phyloP scores from a whole-genome alignment of 2,888 invertebrate genomes.

The Cantharis rufa region DNA sequence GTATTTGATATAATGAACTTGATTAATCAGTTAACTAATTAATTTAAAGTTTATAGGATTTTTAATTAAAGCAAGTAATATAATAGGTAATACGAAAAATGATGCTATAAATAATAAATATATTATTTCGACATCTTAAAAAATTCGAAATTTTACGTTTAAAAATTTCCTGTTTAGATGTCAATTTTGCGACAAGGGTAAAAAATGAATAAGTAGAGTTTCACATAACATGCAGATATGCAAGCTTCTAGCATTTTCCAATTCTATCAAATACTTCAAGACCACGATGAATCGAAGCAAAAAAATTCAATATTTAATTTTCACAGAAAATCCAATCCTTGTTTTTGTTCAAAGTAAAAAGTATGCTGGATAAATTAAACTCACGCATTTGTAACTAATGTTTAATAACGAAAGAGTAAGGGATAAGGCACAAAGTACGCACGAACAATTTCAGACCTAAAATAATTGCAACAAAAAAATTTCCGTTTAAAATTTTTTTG shows the following conservation, averaged over 20 bases:
- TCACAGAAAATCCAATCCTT: background rate
- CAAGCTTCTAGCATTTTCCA: background rate
- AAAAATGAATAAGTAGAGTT: background rate
- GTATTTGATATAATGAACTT: background rate
- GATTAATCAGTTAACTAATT: background rate
- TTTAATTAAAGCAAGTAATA: background rate
- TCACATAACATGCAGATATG: background rate
- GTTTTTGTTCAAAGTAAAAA: background rate
- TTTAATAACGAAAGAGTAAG: background rate
- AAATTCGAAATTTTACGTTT: background rate
- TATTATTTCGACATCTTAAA: background rate
- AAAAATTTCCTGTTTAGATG: background rate
- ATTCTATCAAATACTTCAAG: background rate
- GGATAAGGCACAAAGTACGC: background rate
- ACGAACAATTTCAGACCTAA: no score
- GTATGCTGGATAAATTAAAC: background rate
- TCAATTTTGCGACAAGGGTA: background rate
- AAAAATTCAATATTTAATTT: background rate
- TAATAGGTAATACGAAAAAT: background rate
- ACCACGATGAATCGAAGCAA: background rate
- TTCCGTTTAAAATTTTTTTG: no score
- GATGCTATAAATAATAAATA: background rate
- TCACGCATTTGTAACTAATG: background rate
- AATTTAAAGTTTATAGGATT: background rate
- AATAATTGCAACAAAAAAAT: no score